phyloP scores from a whole-genome alignment of 2,888 invertebrate species.

The Rhagonycha lutea region DNA sequence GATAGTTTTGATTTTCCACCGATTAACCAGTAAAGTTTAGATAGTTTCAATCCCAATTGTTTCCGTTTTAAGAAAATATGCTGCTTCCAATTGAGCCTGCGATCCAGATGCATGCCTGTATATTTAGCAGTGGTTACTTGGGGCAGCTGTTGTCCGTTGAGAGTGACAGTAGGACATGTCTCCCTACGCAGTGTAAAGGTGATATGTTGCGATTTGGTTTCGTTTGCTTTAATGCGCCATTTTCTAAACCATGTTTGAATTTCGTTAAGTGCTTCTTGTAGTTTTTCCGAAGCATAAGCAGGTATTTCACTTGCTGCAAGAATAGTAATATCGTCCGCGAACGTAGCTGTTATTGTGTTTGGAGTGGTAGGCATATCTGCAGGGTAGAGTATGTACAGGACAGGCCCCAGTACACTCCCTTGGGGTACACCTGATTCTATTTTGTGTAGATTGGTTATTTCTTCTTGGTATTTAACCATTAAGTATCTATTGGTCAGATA shows the following conservation, averaged over 20 bases:
- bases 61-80: not conserved
- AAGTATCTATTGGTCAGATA: too few relatives aligned
- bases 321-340: not conserved
- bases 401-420: slow-evolving; percentile 31
- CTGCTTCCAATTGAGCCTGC: not conserved
- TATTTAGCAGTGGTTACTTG: slow-evolving; percentile 2
- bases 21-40: not conserved
- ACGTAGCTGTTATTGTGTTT: slow-evolving; percentile 14
- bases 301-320: too few relatives aligned
- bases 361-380: slow-evolving; percentile 26
- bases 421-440: slow-evolving; percentile 18
- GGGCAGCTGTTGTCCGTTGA: not conserved
- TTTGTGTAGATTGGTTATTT: slow-evolving; percentile 14
- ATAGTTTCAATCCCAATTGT: not conserved
- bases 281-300: too few relatives aligned
- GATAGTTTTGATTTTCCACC: not conserved
- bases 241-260: too few relatives aligned
- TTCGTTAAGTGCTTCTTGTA: too few relatives aligned
- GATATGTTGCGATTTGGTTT: too few relatives aligned
- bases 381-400: slow-evolving; percentile 14
- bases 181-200: not conserved
- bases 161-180: not conserved
- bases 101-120: slow-evolving; percentile 6
- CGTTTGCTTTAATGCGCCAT: too few relatives aligned
- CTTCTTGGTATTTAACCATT: too few relatives aligned